These are phyloP conservation scores for Eulemur rufifrons DNA, from an alignment of 2,113 vertebrate genomes.

Conservation along the genomic window DNA sequence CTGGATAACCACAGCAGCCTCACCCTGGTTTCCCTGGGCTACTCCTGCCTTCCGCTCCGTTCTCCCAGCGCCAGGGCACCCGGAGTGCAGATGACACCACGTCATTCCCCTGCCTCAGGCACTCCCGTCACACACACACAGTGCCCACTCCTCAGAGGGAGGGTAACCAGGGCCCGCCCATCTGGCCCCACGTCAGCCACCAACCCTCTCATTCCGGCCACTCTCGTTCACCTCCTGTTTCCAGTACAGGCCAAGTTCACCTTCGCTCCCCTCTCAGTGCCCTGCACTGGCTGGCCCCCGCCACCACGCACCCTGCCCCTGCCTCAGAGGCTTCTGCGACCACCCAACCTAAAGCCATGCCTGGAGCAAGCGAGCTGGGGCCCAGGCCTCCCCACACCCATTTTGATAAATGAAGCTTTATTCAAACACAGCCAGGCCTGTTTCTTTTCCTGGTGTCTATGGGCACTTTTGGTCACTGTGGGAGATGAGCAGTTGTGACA, in stretches of 20 bases:
- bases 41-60: background rate
- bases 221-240: background rate
- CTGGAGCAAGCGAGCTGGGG: background rate
- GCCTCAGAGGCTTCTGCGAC: background rate
- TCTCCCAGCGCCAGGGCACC: background rate
- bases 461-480: background rate
- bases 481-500: background rate
- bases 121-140: background rate
- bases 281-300: background rate
- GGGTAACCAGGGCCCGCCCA: background rate
- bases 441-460: background rate
- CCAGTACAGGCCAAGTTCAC: background rate
- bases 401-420: background rate
- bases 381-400: rapidly evolving
- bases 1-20: background rate
- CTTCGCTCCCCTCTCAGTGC: background rate
- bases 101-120: rapidly evolving
- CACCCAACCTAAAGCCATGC: background rate
- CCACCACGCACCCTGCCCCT: background rate
- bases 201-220: background rate
- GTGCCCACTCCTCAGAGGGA: background rate
- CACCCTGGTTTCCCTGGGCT: background rate
- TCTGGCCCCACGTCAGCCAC: background rate
- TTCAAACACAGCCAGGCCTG: background rate
- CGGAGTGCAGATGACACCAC: background rate